These are phyloP conservation scores for Labeo calbasu DNA, from an alignment of 2,797 vertebrate species.

Conservation along the genomic window DNA sequence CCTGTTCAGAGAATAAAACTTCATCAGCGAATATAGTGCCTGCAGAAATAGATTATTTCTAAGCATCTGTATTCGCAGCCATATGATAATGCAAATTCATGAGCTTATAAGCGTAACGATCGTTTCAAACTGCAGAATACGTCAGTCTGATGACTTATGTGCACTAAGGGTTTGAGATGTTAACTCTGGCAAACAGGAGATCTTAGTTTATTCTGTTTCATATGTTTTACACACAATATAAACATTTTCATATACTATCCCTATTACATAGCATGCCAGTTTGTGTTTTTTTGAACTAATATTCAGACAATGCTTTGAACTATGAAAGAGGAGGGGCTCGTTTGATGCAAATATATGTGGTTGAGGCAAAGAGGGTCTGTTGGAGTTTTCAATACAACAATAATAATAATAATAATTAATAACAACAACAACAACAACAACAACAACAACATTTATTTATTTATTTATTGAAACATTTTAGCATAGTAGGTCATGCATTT, in stretches of 20 bases:
- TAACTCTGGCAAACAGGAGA: not conserved
- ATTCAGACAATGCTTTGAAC: not conserved
- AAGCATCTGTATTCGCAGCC: constrained; percentile 4
- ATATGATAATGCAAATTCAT: constrained; percentile 15
- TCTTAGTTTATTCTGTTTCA: not conserved
- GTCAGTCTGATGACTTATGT: not conserved
- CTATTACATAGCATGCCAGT: not conserved
- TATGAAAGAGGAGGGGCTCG: not conserved
- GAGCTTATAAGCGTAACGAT: not conserved
- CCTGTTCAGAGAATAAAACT: constrained; percentile 7
- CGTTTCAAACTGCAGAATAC: not conserved
- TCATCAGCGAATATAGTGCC: constrained; percentile 34
- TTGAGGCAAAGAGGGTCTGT: not conserved
- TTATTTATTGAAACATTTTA: not conserved
- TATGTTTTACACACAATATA: not conserved
- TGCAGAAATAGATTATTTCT: constrained; percentile 28
- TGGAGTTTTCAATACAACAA: not conserved
- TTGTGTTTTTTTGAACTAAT: not conserved
- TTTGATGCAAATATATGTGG: not conserved
- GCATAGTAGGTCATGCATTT: not conserved
- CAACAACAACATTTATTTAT: too few relatives aligned
- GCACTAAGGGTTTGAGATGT: not conserved
- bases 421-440: too few relatives aligned
- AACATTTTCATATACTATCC: not conserved
- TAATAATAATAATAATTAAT: not conserved